phyloP scores from a whole-genome alignment of 2,113 vertebrate genomes.

The Saguinus midas region DNA sequence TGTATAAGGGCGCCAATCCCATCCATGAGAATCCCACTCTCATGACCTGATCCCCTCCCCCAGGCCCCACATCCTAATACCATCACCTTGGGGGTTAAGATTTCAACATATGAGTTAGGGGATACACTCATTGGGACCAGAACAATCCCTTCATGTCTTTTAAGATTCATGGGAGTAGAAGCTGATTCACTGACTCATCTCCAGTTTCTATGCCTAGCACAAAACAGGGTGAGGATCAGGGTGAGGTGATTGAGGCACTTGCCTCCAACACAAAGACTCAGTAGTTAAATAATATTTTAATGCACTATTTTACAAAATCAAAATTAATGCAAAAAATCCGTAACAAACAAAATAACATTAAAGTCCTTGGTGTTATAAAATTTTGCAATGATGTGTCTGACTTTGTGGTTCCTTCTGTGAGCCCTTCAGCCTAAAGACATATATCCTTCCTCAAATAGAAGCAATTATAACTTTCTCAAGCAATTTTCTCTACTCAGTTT shows the following conservation, averaged over 20 bases:
- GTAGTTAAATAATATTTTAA: conserved; percentile 6
- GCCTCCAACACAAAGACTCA: background rate
- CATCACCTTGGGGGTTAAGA: background rate
- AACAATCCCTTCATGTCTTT: background rate
- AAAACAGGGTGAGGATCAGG: background rate
- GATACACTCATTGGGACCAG: background rate
- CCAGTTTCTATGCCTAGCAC: background rate
- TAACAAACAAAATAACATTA: background rate
- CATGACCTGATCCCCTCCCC: background rate
- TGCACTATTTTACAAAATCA: background rate
- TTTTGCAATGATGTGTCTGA: background rate
- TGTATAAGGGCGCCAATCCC: background rate
- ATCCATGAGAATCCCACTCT: background rate
- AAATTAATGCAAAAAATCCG: background rate
- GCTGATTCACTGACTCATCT: background rate
- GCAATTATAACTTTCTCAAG: background rate
- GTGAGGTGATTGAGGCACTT: accelerated
- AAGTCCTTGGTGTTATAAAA: background rate
- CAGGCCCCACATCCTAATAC: background rate
- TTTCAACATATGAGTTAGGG: background rate
- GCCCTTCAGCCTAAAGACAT: background rate
- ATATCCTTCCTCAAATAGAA: background rate
- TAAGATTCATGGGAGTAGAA: background rate
- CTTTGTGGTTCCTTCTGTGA: background rate
- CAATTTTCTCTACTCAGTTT: background rate